Percentiles rank a stretch among this genome's conserved stretches.
phyloP scores from a whole-genome alignment of 2,797 vertebrate genomes.

The Pitangus sulphuratus region DNA sequence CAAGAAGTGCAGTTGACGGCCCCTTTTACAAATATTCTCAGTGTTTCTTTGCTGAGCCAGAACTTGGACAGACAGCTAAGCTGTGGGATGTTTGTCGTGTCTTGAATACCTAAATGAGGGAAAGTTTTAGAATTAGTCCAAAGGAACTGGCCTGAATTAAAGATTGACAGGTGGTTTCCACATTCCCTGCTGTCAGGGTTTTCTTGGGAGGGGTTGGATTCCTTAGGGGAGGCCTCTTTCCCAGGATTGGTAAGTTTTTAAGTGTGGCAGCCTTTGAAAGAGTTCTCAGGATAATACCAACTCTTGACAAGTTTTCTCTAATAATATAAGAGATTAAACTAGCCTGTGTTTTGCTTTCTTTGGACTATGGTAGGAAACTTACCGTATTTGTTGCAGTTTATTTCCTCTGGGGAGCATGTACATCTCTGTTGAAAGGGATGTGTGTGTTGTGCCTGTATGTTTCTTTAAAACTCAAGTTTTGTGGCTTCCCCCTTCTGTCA shows the following conservation, averaged over 20 bases:
- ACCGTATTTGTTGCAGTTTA: not conserved
- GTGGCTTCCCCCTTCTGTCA: not conserved
- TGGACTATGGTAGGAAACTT: not conserved
- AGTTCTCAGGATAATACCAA: not conserved
- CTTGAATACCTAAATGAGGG: not conserved
- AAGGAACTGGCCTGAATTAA: not conserved
- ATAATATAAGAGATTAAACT: not conserved
- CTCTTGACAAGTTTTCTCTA: not conserved
- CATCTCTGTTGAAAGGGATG: not conserved
- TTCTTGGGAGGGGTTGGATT: not conserved
- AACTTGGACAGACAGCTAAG: not conserved
- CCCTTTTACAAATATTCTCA: not conserved
- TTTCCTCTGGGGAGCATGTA: not conserved
- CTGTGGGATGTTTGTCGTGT: not conserved
- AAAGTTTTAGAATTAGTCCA: not conserved
- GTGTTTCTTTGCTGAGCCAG: not conserved
- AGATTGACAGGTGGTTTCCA: not conserved
- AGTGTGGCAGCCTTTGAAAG: not conserved
- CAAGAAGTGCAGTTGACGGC: not conserved
- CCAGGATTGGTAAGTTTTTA: not conserved
- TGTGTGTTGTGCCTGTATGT: fast-evolving
- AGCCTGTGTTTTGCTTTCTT: not conserved
- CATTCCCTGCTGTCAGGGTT: not conserved
- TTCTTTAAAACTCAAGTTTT: not conserved
- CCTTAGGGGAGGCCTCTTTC: not conserved